Evolutionary conservation across 2,888 invertebrate genomes (phyloP).

Genomic region (Oligia strigilis): DNA sequence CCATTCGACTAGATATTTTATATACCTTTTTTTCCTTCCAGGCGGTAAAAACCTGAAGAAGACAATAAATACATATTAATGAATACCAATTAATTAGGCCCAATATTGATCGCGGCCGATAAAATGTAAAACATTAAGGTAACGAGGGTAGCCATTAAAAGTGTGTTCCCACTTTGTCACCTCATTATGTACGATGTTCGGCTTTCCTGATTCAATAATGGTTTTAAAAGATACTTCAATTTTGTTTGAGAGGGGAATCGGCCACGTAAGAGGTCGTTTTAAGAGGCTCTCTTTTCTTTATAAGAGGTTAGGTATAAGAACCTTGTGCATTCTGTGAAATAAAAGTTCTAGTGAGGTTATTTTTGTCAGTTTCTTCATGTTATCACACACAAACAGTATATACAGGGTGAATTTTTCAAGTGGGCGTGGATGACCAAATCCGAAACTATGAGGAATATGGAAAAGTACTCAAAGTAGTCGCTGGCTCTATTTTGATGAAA

Average conservation of each 20-base stretch:
- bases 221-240: slow-evolving; percentile 20
- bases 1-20: not conserved
- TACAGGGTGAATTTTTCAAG: too few species aligned
- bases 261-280: not conserved
- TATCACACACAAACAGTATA: not conserved
- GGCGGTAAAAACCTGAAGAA: not conserved
- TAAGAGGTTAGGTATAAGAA: not conserved
- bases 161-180: slow-evolving; percentile 55
- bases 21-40: not conserved
- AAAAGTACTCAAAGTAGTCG: too few species aligned
- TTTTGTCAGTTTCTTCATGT: not conserved
- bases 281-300: not conserved
- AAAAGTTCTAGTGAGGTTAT: not conserved
- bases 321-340: not conserved
- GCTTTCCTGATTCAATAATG: slow-evolving; percentile 51
- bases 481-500: too few species aligned
- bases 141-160: slow-evolving; percentile 52
- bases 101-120: slow-evolving; percentile 38
- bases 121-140: slow-evolving; percentile 54
- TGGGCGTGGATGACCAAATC: too few species aligned
- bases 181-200: slow-evolving; percentile 44
- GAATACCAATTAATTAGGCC: slow-evolving; percentile 32
- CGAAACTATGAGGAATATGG: too few species aligned
- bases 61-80: not conserved
- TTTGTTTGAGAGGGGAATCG: slow-evolving; percentile 5